Conservation (phyloP, 1,140 invertebrate species). For the Zaprionus africanus region DNA sequence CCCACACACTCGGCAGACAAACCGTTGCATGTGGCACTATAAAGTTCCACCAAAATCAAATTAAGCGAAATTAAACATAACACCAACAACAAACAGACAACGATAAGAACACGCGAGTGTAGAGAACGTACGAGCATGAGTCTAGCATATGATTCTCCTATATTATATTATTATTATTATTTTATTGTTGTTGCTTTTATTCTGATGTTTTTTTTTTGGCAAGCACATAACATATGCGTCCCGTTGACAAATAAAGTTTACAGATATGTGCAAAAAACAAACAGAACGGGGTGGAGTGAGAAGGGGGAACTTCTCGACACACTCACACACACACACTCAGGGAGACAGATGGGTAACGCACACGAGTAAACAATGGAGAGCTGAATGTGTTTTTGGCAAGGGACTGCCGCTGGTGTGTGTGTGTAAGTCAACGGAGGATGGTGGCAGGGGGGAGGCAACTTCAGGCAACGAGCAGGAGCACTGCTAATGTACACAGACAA, state of each 20-base stretch:
- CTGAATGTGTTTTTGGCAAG: conserved; percentile 21
- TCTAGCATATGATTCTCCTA: conserved; percentile 51
- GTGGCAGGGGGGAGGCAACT: background rate
- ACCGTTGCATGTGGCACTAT: conserved; percentile 10
- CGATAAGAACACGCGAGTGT: conserved; percentile 29
- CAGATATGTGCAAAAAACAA: conserved; percentile 67
- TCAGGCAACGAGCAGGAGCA: conserved; percentile 26
- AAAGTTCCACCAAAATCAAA: conserved; percentile 60
- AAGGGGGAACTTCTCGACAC: conserved; percentile 8
- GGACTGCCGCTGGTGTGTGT: background rate
- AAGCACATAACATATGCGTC: conserved; percentile 75
- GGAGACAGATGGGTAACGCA: conserved; percentile 62
- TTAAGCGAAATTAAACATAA: conserved; percentile 71
- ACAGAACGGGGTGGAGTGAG: conserved; percentile 15
- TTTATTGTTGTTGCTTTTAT: conserved; percentile 29
- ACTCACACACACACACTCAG: conserved; percentile 9
- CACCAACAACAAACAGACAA: conserved; percentile 55
- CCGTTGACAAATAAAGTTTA: conserved; percentile 80
- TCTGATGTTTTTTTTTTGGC: conserved; percentile 57
- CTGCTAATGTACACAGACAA: conserved; percentile 55
- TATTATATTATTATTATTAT: conserved; percentile 44
- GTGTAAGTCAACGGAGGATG: background rate
- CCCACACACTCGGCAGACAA: conserved; percentile 1
- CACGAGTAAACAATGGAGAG: conserved; percentile 70
- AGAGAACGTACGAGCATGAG: conserved; percentile 23